These are phyloP conservation scores for Megaceryle maxima DNA, from an alignment of 2,113 vertebrate genomes.

Conservation along the genomic window DNA sequence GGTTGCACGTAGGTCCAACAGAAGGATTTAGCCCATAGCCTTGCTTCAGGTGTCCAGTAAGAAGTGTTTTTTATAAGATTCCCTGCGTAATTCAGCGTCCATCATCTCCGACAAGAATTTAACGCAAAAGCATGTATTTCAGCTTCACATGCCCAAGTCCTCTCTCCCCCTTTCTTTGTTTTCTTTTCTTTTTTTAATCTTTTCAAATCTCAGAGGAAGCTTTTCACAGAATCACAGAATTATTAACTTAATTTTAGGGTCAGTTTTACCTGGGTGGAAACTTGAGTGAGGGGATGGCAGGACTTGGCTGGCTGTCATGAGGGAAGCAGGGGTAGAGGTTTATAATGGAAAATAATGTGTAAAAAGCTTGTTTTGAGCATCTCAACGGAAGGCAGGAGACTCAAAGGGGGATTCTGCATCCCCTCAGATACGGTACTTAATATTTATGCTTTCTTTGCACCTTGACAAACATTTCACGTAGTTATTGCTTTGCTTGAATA, in stretches of 20 bases:
- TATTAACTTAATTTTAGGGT: not conserved
- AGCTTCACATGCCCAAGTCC: not conserved
- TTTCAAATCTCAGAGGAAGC: not conserved
- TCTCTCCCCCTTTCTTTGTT: not conserved
- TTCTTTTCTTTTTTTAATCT: not conserved
- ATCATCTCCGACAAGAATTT: not conserved
- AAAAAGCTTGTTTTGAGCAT: constrained; percentile 17
- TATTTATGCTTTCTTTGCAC: constrained; percentile 49
- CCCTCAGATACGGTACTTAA: constrained; percentile 7
- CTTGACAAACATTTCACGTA: constrained; percentile 74
- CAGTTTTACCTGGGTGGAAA: not conserved
- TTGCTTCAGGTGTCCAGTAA: not conserved
- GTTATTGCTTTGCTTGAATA: constrained; percentile 87
- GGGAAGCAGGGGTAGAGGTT: not conserved
- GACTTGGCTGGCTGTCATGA: not conserved
- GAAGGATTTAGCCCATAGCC: not conserved
- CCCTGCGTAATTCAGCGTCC: not conserved
- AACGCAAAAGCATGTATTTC: not conserved
- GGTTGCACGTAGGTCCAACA: not conserved
- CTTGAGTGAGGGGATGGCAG: not conserved
- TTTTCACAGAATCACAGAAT: not conserved
- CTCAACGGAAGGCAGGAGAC: not conserved
- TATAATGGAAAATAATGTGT: not conserved
- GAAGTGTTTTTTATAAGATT: not conserved
- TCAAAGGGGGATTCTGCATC: not conserved